Evolutionary conservation across 2,888 invertebrate species (phyloP), one percentile per base, ranked within the genome.

Genomic region (Pollenia griseotomentosa): DNA sequence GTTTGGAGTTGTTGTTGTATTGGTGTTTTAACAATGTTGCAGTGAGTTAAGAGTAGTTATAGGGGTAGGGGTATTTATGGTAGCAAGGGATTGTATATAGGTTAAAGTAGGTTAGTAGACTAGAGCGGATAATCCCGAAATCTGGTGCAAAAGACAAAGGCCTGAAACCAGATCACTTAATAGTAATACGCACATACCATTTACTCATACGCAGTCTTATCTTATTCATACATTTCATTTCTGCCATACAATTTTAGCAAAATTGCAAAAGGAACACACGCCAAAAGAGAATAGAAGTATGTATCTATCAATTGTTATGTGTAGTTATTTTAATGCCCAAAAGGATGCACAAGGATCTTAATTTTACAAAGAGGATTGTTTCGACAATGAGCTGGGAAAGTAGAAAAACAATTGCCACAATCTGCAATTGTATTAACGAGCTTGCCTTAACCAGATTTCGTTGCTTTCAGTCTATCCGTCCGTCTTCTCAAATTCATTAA

Each of bases 81-180:
- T 12, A 53, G 73, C 11, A 81, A 66, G 81, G 81, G 74, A 78
- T 84, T 81, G 83, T 80, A 83, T 83, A 40, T 80, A 66, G 83
- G 83, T 84, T 84, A 84, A 84, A 84, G 74, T 84, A 84, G 84
- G 87, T 87, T 87, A 87, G 84, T 55, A 87, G 87, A 87, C 84
- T 82, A 84, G 82, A 84, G 78, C 84, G 81, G 87, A 87, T 87
- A 78, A 87, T 87, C 87, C 78, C 63, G 63, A 82, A 82, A 87
- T 87, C 84, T 87, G 82, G 84, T 78, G 78, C 84, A 87, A 84
- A 74, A 87, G 57, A 87, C 87, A 87, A 87, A 84, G 81, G 87
- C 74, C 82, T 84, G 81, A 73, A 87, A 87, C 84, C 87, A 87
- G 87, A 87, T 87, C 87, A 87, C 87, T 87, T 87, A 87, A 87